Base-by-base conservation (phyloP, 2,113 vertebrate species). In the Leucosticte australis region DNA sequence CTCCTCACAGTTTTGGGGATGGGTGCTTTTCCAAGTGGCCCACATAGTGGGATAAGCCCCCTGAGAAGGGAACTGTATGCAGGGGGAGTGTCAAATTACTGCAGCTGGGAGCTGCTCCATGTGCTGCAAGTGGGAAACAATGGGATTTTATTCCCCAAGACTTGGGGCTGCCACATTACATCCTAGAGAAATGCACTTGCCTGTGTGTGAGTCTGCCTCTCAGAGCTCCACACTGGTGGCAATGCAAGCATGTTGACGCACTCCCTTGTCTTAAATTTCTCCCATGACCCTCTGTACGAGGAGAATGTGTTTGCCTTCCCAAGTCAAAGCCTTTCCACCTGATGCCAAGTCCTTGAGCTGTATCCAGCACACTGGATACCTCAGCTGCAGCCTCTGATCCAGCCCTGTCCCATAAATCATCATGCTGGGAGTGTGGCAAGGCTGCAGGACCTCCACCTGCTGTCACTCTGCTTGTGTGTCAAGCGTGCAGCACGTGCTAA, bases 71-170 rank as follows among this genome's bases (percentile, higher is more conserved):
- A 94, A 67, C 79, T 83, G 70, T 42, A 89, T 37, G 76, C 86
- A 75, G 59, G 62, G 30, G 9, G 44, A 86, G 95, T 92, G 82
- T 95, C 30, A 3, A 65, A 76, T 97, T 96, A 95, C 96, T 2
- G 28, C 86, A 92, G 92, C 82, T 52, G 3, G 82, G 93, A 93
- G 85, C 87, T 68, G 71, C 92, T 85, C 84, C 55, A 83, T 10
- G 3, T 57, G 74, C 88, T 69, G 26, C 42, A 44, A 81, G 70
- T 6, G 26, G 70, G 64, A 90, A 96, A 95, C 94, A 96, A 83
- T 86, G 88, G 59, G 87, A 96, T 96, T 96, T 95, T 93, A 94
- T 94, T 92, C 88, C 83, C 77, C 31, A 26, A 55, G 77, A 65
- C 24, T 0, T 0, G 4, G 70, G 52, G 55, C 79, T 78, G 81